Percentiles rank a stretch among this genome's conserved stretches.
Conservation (phyloP, 2,113 vertebrate species). For the Indicator indicator region DNA sequence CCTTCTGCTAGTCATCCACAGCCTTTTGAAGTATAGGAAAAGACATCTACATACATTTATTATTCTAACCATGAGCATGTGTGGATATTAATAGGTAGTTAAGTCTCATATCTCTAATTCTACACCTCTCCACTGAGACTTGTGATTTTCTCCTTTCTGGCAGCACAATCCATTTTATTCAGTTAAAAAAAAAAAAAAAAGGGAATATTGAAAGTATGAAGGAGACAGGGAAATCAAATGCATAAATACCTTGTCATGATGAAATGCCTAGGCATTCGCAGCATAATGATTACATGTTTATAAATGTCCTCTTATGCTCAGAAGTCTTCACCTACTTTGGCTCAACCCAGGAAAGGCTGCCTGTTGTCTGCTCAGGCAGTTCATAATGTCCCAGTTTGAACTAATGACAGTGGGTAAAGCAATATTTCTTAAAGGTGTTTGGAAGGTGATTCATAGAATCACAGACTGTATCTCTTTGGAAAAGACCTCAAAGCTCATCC, state of each 20-base stretch:
- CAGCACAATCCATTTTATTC: not conserved
- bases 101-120: not conserved
- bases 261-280: not conserved
- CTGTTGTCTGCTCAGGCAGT: not conserved
- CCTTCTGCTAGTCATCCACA: not conserved
- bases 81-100: not conserved
- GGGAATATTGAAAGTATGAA: not conserved
- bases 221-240: not conserved
- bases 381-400: not conserved
- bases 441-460: not conserved
- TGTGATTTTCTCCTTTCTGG: not conserved
- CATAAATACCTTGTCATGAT: not conserved
- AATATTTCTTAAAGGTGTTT: not conserved
- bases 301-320: not conserved
- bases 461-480: too few species aligned
- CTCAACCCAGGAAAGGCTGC: not conserved
- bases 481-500: too few species aligned
- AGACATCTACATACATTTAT: not conserved
- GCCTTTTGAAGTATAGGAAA: not conserved
- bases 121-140: not conserved
- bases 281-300: not conserved
- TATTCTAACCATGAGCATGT: not conserved
- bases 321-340: not conserved
- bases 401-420: not conserved
- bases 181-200: not conserved